Conservation (phyloP, 2,888 invertebrate species). For the Neoaliturus tenellus region DNA sequence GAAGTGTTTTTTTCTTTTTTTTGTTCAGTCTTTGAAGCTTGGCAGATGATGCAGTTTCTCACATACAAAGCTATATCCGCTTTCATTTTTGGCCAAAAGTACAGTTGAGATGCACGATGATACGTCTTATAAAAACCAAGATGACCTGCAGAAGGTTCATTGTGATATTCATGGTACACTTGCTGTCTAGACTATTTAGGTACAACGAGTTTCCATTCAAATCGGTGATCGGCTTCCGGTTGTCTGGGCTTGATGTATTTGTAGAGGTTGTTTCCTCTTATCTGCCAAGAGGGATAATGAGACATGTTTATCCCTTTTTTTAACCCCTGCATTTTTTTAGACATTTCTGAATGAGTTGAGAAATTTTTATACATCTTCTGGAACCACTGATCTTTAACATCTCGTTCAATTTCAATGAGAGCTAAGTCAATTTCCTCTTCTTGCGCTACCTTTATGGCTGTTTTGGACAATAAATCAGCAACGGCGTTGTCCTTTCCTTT, state of each 20-base stretch:
- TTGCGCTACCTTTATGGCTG: not conserved
- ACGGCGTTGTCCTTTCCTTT: not conserved
- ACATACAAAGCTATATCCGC: conserved; percentile 1
- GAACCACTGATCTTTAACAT: not conserved
- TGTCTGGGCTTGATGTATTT: too few species aligned
- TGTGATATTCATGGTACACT: not conserved
- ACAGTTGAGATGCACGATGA: not conserved
- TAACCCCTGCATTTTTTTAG: too few species aligned
- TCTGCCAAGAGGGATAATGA: too few species aligned
- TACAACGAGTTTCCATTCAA: not conserved
- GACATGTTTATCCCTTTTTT: not conserved
- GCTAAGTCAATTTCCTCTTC: not conserved
- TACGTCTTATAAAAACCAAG: not conserved
- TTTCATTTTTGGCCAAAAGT: conserved; percentile 44
- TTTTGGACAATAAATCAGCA: not conserved
- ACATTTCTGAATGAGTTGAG: too few species aligned
- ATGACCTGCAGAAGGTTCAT: not conserved
- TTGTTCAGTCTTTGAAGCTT: not conserved
- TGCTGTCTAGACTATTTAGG: not conserved
- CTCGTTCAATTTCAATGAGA: not conserved
- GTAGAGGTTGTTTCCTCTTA: too few species aligned
- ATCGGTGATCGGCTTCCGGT: too few species aligned
- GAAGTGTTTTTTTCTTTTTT: not conserved
- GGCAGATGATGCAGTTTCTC: not conserved
- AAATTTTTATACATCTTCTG: too few species aligned